Base-by-base conservation (phyloP, 1,140 invertebrate genomes). In the Trissolcus basalis region DNA sequence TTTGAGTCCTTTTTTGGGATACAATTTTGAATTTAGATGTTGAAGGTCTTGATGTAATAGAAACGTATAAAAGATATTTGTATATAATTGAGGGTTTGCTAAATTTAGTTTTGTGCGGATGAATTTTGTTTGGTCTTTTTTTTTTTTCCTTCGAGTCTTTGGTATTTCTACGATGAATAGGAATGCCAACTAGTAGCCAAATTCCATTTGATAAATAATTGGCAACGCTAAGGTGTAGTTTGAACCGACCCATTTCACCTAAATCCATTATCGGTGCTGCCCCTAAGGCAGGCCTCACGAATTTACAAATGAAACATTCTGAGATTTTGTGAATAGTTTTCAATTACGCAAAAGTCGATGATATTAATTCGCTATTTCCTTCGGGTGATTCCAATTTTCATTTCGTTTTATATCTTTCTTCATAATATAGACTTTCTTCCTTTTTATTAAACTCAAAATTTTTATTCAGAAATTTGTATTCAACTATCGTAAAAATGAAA, bases 171-270 rank as follows among this genome's bases (percentile, higher is more conserved):
- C 13, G 35, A 45, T 53, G 41, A 41, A 19, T 44, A 60, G 39
- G 1, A 39, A 39, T 49, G 35, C 55, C 13, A 65, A 65, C 61
- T 65, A 58, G 70, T 73, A 73, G 70, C 70, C 19, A 33, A 59
- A 72, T 65, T 60, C 70, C 48, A 53, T 59, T 72, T 64, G 60
- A 63, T 72, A 27, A 27, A 27, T 27, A 64, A 72, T 72, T 72
- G 47, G 60, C 44, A 73, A 65, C 54, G 60, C 47, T 54, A 35
- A 53, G 39, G 53, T 48, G 69, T 64, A 58, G 39, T 72, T 72
- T 64, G 48, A 51, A 45, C 27, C 3, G 43, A 27, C 16, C 41
- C 36, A 32, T 54, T 72, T 72, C 59, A 54, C 50, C 59, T 32
- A 48, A 71, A 71, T 71, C 59, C 51, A 71, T 71, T 71, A 70